A percentile compares a stretch with the other conserved stretches of the same genome.
phyloP scores from a whole-genome alignment of 2,888 invertebrate species.

The Neoaliturus tenellus region DNA sequence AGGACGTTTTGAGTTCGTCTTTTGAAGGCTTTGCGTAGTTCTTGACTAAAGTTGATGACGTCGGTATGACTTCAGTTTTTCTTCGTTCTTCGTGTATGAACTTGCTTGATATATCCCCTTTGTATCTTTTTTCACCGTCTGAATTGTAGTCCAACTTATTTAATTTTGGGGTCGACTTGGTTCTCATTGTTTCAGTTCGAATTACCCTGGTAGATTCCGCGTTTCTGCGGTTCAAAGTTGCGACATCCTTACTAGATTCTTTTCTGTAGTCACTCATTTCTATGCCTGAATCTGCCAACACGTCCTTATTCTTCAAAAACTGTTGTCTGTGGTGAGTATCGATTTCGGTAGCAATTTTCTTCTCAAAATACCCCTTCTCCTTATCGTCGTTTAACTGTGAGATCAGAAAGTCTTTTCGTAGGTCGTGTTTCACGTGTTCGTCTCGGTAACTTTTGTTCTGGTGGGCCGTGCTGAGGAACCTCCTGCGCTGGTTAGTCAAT shows the following conservation, averaged over 20 bases:
- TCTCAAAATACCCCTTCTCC: constrained; percentile 71
- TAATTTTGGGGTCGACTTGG: constrained; percentile 39
- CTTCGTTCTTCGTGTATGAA: constrained; percentile 32
- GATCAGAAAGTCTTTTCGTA: constrained; percentile 50
- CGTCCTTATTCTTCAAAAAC: constrained; percentile 50
- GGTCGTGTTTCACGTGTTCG: constrained; percentile 24
- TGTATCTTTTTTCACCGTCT: constrained; percentile 41
- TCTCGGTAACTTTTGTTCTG: constrained; percentile 54
- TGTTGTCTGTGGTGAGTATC: constrained; percentile 58
- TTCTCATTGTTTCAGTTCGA: constrained; percentile 44
- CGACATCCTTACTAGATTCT: constrained; percentile 46
- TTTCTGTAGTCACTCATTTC: constrained; percentile 57
- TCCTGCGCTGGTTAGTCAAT: constrained; percentile 70
- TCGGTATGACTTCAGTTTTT: constrained; percentile 34
- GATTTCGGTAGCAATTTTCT: constrained; percentile 75
- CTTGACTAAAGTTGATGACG: constrained; percentile 49
- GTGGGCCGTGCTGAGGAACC: constrained; percentile 52
- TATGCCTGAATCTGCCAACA: constrained; percentile 52
- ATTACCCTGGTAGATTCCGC: constrained; percentile 6
- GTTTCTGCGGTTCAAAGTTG: constrained; percentile 50
- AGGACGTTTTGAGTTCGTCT: background rate
- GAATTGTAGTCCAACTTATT: constrained; percentile 51
- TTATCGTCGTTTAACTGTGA: constrained; percentile 46
- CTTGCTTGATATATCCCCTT: constrained; percentile 1
- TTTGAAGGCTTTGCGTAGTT: constrained; percentile 41